phyloP scores from a whole-genome alignment of 2,888 invertebrate genomes.

The Acrocyrtus sp. region DNA sequence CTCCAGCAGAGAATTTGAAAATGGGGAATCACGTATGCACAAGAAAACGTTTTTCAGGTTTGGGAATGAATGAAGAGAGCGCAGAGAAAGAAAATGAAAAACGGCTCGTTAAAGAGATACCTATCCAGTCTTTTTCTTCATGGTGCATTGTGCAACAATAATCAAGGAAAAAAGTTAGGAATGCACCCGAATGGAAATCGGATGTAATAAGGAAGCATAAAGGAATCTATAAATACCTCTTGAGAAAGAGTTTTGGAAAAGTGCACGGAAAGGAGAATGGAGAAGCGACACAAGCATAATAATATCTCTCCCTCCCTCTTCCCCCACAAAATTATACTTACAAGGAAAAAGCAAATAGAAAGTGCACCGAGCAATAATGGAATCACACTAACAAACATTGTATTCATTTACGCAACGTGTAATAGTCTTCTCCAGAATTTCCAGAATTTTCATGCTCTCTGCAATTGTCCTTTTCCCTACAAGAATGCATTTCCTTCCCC shows the following conservation, averaged over 20 bases:
- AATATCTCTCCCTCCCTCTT: slow-evolving; percentile 1
- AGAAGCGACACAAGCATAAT: not conserved
- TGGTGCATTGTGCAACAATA: slow-evolving; percentile 20
- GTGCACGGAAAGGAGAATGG: not conserved
- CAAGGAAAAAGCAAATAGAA: slow-evolving; percentile 4
- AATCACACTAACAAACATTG: slow-evolving; percentile 33
- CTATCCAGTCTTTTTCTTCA: not conserved
- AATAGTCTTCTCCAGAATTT: no score
- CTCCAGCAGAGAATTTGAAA: slow-evolving; percentile 24
- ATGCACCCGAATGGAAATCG: slow-evolving; percentile 28
- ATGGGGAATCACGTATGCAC: slow-evolving; percentile 37
- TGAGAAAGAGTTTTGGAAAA: not conserved
- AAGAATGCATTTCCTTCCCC: not conserved
- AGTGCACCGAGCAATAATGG: slow-evolving; percentile 29
- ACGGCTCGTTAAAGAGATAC: no score
- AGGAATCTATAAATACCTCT: slow-evolving; percentile 20
- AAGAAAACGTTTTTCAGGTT: slow-evolving; percentile 12
- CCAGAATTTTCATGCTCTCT: no score
- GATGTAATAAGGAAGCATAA: slow-evolving; percentile 34
- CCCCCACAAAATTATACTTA: not conserved
- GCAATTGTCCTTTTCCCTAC: not conserved
- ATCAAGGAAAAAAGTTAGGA: slow-evolving; percentile 8
- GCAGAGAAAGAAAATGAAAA: slow-evolving; percentile 24
- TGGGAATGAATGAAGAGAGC: not conserved
- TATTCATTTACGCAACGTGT: slow-evolving; percentile 24